Conservation (phyloP, 1,140 invertebrate genomes). For the Araneus ventricosus region DNA sequence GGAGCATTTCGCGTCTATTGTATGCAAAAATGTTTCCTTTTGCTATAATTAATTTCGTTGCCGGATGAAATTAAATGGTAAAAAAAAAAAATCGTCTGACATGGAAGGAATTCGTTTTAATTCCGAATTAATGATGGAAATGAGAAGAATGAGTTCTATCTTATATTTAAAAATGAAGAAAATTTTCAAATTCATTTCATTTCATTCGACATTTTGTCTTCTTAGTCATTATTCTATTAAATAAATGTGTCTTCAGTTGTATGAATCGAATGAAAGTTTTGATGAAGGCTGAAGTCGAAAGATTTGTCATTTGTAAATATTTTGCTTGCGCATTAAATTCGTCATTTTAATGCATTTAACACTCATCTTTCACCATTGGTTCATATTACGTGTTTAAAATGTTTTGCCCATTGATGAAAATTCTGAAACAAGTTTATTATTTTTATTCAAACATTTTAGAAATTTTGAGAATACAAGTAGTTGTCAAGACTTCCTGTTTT, state of each 20-base stretch:
- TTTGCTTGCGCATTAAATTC: background rate
- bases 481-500: no score
- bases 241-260: background rate
- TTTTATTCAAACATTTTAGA: no score
- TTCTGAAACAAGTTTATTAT: no score
- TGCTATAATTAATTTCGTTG: constrained; percentile 47
- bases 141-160: no score
- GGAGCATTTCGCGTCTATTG: background rate
- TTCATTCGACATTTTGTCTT: background rate
- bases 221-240: background rate
- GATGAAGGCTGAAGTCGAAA: background rate
- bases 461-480: no score
- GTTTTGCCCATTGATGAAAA: no score
- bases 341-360: background rate
- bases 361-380: background rate
- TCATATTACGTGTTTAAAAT: background rate
- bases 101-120: background rate
- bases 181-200: background rate
- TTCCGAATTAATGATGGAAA: no score
- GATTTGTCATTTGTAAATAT: background rate
- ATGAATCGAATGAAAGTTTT: background rate
- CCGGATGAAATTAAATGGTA: background rate
- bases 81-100: background rate
- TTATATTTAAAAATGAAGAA: constrained; percentile 7
- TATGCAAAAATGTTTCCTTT: constrained; percentile 40